Conservation (phyloP, 2,888 invertebrate species). For the Mesorhabditis spiculigera region DNA sequence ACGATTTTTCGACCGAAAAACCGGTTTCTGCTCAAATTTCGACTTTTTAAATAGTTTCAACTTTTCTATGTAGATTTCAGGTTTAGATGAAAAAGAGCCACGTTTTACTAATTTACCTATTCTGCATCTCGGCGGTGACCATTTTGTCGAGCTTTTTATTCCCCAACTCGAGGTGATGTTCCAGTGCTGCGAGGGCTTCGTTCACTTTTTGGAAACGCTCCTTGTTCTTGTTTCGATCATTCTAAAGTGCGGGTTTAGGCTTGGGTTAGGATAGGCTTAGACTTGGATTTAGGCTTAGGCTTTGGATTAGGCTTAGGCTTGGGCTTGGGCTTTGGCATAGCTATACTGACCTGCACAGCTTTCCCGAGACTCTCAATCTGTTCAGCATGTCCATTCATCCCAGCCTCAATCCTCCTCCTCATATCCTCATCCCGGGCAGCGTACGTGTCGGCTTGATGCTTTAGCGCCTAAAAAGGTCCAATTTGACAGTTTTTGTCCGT, state of each 20-base stretch:
- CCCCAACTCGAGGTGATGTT: constrained; percentile 52
- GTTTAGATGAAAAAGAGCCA: too few relatives aligned
- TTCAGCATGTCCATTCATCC: constrained; percentile 24
- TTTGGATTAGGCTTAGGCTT: too few relatives aligned
- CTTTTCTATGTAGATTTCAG: too few relatives aligned
- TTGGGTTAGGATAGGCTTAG: too few relatives aligned
- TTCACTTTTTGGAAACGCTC: constrained; percentile 54
- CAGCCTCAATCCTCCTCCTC: constrained; percentile 30
- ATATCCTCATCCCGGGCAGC: constrained; percentile 41
- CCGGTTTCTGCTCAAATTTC: too few relatives aligned
- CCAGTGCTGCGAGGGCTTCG: constrained; percentile 52
- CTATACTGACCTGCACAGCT: constrained; percentile 19
- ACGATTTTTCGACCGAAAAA: too few relatives aligned
- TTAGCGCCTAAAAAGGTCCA: constrained; percentile 33
- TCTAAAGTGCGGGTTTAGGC: constrained; percentile 9
- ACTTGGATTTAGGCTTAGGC: too few relatives aligned
- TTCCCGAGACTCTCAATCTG: constrained; percentile 39
- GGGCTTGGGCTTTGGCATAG: not conserved
- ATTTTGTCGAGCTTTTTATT: constrained; percentile 54
- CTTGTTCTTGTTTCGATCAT: constrained; percentile 49
- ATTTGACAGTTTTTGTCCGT: not conserved
- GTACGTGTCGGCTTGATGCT: constrained; percentile 35
- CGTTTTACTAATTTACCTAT: not conserved
- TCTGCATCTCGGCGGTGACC: constrained; percentile 35
- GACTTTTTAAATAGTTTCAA: too few relatives aligned